A percentile compares a stretch with the other conserved stretches of the same genome.
Conservation (phyloP, 2,113 vertebrate genomes). For the Ictalurus punctatus region DNA sequence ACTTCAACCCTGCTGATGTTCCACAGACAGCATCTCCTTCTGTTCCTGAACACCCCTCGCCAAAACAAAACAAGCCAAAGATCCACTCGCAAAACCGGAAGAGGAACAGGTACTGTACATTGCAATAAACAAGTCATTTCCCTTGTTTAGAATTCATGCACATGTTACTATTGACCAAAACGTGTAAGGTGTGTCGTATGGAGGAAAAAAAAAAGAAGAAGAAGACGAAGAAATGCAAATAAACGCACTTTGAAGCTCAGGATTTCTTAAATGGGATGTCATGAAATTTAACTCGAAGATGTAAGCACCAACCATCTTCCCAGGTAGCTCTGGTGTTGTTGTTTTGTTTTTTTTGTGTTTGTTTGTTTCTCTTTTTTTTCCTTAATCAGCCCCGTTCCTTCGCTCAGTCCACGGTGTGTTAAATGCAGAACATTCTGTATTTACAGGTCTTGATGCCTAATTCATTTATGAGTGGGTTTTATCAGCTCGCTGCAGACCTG, state of each 20-base stretch:
- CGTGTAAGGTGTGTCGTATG: not conserved
- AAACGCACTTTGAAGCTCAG: not conserved
- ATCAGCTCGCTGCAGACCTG: conserved; percentile 33
- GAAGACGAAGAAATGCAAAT: not conserved
- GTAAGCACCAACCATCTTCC: not conserved
- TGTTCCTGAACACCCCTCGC: not conserved
- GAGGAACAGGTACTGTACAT: no score
- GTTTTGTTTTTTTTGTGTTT: not conserved
- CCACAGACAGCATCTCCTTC: conserved; percentile 20
- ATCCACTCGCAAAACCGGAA: not conserved
- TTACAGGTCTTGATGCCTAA: conserved; percentile 28
- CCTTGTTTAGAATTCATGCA: not conserved
- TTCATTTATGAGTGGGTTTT: conserved; percentile 38
- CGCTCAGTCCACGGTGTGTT: not conserved
- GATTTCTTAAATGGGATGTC: not conserved
- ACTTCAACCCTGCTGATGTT: conserved; percentile 32
- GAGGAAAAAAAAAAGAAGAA: no score
- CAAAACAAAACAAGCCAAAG: not conserved
- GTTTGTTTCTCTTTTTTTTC: no score
- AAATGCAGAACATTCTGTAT: not conserved
- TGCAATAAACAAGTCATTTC: not conserved
- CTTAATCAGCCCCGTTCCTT: not conserved
- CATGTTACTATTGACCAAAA: not conserved
- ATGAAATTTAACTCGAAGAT: not conserved
- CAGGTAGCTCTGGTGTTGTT: not conserved